phyloP scores from a whole-genome alignment of 2,797 vertebrate species.

The Sebastes glaucus region DNA sequence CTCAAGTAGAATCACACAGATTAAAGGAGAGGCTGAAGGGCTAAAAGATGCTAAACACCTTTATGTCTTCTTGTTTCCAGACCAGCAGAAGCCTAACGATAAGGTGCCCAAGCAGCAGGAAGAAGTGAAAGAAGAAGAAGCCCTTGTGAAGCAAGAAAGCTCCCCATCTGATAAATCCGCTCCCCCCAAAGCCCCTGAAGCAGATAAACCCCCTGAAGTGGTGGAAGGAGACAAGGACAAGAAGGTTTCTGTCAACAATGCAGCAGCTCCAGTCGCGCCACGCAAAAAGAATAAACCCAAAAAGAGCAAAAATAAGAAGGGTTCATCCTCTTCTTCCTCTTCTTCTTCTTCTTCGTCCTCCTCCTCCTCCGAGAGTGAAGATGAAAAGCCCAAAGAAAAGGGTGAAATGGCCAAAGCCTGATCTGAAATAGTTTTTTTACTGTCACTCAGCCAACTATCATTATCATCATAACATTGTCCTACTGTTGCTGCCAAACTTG shows the following conservation, averaged over 20 bases:
- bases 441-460: neutral
- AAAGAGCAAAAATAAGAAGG: conserved; percentile 23
- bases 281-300: conserved; percentile 25
- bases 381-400: neutral
- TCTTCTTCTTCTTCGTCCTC: conserved; percentile 26
- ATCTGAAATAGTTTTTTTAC: neutral
- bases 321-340: conserved; percentile 34
- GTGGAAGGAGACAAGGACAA: neutral
- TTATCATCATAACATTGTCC: neutral
- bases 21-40: neutral
- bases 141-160: neutral
- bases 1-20: neutral
- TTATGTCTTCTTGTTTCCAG: conserved; percentile 14
- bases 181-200: neutral
- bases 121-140: neutral
- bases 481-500: neutral
- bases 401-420: neutral
- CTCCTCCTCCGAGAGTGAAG: conserved; percentile 40
- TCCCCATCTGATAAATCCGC: neutral
- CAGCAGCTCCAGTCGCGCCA: neutral
- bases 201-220: neutral
- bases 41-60: neutral
- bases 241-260: fast-evolving
- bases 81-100: neutral
- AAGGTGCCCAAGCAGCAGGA: neutral